Conservation (phyloP, 1,140 invertebrate species). For the Armadillidium nasatum region DNA sequence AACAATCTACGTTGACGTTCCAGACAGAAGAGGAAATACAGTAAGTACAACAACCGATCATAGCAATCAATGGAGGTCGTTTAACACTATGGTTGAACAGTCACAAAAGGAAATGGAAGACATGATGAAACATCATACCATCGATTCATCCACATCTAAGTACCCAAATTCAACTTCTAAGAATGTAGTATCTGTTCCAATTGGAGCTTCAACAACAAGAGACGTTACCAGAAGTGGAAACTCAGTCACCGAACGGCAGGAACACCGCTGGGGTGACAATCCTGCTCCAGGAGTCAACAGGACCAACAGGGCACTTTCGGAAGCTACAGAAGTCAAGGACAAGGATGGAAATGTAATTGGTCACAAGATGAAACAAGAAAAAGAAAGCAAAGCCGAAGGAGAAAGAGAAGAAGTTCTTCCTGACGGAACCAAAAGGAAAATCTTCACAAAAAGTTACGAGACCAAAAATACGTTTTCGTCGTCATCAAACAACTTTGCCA, state of each 20-base stretch:
- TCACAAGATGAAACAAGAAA: constrained; percentile 33
- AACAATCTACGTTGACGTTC: constrained; percentile 18
- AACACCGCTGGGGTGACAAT: constrained; percentile 39
- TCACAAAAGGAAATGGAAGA: constrained; percentile 44
- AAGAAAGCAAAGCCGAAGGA: constrained; percentile 42
- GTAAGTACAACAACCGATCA: constrained; percentile 20
- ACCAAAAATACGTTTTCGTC: constrained; percentile 38
- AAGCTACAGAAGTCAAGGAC: constrained; percentile 36
- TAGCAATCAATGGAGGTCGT: constrained; percentile 33
- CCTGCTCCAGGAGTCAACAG: constrained; percentile 37
- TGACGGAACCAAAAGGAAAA: constrained; percentile 42
- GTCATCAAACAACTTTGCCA: constrained; percentile 31
- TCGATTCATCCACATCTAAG: constrained; percentile 20
- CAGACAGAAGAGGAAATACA: constrained; percentile 5
- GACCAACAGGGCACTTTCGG: constrained; percentile 36
- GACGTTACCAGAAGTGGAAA: constrained; percentile 32
- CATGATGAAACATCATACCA: constrained; percentile 41
- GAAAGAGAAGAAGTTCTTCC: constrained; percentile 37
- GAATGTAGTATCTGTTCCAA: constrained; percentile 32
- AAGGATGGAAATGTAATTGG: constrained; percentile 39
- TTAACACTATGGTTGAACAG: constrained; percentile 43
- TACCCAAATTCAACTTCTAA: constrained; percentile 17
- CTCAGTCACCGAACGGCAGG: constrained; percentile 39
- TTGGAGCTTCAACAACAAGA: constrained; percentile 24
- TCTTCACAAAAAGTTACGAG: constrained; percentile 44